These are phyloP conservation scores for Rambutsinella grinnellia DNA, from an alignment of 2,888 invertebrate genomes.

Conservation along the genomic window DNA sequence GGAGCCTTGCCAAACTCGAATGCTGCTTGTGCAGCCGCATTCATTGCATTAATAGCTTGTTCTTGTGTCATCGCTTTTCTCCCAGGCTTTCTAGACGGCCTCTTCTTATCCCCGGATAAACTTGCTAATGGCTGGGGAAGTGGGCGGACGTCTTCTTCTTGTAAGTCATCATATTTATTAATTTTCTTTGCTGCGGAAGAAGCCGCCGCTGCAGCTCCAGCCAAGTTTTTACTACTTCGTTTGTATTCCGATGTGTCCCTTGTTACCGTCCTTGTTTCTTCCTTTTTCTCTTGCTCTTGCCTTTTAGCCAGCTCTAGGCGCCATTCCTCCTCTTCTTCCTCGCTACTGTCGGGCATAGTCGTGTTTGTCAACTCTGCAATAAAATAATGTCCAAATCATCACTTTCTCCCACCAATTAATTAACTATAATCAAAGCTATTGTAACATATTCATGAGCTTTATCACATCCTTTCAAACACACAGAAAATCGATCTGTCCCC, in stretches of 20 bases:
- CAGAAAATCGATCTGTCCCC: conserved; percentile 18
- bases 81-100: conserved; percentile 27
- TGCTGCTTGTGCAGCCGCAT: conserved; percentile 31
- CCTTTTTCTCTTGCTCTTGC: conserved; percentile 19
- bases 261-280: conserved; percentile 30
- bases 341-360: conserved; percentile 60
- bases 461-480: neutral
- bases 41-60: conserved; percentile 34
- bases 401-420: neutral
- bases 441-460: neutral
- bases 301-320: conserved; percentile 33
- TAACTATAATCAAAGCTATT: conserved; percentile 4
- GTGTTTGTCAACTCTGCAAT: conserved; percentile 60
- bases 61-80: conserved; percentile 27
- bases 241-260: conserved; percentile 47
- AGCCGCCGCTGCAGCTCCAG: conserved; percentile 26
- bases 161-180: neutral
- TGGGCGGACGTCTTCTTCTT: conserved; percentile 24
- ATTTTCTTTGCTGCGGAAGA: conserved; percentile 7
- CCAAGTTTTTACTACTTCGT: conserved; percentile 27
- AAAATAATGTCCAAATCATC: conserved; percentile 10
- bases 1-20: conserved; percentile 27
- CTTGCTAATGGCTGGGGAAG: conserved; percentile 37
- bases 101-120: conserved; percentile 22
- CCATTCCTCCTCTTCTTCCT: conserved; percentile 54